phyloP scores from a whole-genome alignment of 2,797 vertebrate species.

The Botia almorhae region DNA sequence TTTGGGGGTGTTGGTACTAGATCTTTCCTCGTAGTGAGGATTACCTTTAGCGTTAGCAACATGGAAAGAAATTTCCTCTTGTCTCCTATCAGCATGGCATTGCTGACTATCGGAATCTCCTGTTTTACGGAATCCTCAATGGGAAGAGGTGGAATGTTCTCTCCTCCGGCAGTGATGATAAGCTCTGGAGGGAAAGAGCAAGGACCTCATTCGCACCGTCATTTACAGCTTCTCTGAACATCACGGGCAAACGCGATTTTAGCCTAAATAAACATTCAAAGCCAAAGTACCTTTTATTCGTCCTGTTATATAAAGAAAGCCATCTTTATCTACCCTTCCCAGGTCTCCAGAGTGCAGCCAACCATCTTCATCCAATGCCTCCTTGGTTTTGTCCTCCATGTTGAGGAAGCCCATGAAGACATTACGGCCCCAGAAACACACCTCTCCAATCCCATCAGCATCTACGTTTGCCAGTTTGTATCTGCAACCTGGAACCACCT shows the following conservation, averaged over 20 bases:
- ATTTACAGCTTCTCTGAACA: neutral
- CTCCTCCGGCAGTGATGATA: slow-evolving; percentile 87
- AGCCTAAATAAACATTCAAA: neutral
- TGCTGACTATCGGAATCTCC: slow-evolving; percentile 84
- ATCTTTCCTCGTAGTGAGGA: neutral
- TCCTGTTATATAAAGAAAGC: slow-evolving; percentile 87
- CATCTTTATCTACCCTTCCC: slow-evolving; percentile 81
- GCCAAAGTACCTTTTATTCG: slow-evolving; percentile 83
- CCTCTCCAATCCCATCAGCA: slow-evolving; percentile 79
- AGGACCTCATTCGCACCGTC: neutral
- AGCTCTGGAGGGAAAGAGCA: slow-evolving; percentile 75
- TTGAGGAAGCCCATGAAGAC: slow-evolving; percentile 92
- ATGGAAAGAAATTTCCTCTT: slow-evolving; percentile 87
- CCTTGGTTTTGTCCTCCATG: slow-evolving; percentile 85
- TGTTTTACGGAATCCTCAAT: slow-evolving; percentile 86
- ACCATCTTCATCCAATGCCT: slow-evolving; percentile 82
- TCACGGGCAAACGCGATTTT: neutral
- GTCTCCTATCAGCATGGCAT: slow-evolving; percentile 85
- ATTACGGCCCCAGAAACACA: slow-evolving; percentile 89
- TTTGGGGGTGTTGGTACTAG: neutral
- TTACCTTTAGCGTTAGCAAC: slow-evolving; percentile 87
- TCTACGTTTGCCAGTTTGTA: slow-evolving; percentile 81
- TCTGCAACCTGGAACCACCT: slow-evolving; percentile 82
- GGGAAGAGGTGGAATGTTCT: slow-evolving; percentile 84
- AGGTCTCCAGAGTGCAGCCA: slow-evolving; percentile 88